Evolutionary conservation across 1,140 invertebrate genomes (phyloP).

Genomic region (Anadara kagoshimensis): DNA sequence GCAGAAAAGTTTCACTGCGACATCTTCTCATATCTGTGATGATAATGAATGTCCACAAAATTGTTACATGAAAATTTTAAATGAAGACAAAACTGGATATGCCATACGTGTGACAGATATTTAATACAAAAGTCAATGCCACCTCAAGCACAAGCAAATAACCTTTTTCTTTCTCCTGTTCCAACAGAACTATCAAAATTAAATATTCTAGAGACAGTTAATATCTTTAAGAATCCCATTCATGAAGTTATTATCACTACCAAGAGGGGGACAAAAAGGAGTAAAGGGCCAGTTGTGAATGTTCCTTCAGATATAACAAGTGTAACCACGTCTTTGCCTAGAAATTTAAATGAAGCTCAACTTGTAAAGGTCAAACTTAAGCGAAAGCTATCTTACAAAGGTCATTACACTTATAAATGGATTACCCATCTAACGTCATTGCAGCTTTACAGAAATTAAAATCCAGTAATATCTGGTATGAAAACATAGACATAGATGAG

Average conservation of each 20-base stretch:
- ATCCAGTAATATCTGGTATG: too few species aligned
- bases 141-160: constrained; percentile 26
- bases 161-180: background rate
- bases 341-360: too few species aligned
- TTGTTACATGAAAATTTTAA: background rate
- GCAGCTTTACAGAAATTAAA: too few species aligned
- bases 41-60: background rate
- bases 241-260: constrained; percentile 17
- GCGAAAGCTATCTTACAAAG: too few species aligned
- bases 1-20: too few species aligned
- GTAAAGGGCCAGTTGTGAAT: constrained; percentile 28
- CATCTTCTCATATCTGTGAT: too few species aligned
- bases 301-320: constrained; percentile 25
- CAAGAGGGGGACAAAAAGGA: constrained; percentile 22
- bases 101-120: constrained; percentile 22
- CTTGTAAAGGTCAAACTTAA: background rate
- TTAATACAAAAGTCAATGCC: too few species aligned
- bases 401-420: too few species aligned
- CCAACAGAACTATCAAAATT: constrained; percentile 3
- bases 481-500: too few species aligned
- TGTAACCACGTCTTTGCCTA: too few species aligned
- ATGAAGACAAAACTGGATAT: constrained; percentile 14
- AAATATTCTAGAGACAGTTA: constrained; percentile 16
- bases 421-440: too few species aligned
- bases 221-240: constrained; percentile 16